Conservation (phyloP, 2,888 invertebrate species). For the Troides oblongomaculatus region DNA sequence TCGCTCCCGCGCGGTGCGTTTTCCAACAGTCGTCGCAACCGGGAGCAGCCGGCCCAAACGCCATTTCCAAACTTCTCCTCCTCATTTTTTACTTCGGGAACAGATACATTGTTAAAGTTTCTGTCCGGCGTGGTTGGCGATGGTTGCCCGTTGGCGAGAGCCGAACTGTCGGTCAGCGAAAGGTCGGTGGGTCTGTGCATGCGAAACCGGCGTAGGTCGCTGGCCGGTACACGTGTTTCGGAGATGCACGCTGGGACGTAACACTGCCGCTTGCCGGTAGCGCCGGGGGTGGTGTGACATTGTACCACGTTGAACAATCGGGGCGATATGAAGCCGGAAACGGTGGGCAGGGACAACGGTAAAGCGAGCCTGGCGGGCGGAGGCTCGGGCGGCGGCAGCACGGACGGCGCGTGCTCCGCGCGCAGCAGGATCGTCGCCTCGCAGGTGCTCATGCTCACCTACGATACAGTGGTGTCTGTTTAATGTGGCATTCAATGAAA, state of each 20-base stretch:
- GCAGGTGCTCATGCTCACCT: conserved; percentile 57
- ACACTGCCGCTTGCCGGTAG: neutral
- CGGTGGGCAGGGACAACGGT: conserved; percentile 7
- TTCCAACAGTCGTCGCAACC: conserved; percentile 47
- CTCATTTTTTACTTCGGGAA: conserved; percentile 34
- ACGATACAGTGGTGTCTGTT: conserved; percentile 9
- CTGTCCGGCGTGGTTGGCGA: conserved; percentile 11
- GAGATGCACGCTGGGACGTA: neutral
- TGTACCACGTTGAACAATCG: conserved; percentile 29
- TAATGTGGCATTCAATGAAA: too few species aligned
- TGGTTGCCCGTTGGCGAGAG: conserved; percentile 15
- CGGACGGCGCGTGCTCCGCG: conserved; percentile 54
- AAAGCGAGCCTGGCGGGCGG: conserved; percentile 31
- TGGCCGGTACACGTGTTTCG: conserved; percentile 33
- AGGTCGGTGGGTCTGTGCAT: conserved; percentile 18
- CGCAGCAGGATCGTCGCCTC: conserved; percentile 63
- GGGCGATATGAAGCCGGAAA: neutral
- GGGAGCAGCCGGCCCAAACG: conserved; percentile 37
- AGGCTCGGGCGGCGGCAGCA: conserved; percentile 36
- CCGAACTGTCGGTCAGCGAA: neutral
- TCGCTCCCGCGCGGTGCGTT: conserved; percentile 34
- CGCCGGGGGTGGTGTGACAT: conserved; percentile 39
- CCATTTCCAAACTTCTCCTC: conserved; percentile 32
- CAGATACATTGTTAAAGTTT: conserved; percentile 21
- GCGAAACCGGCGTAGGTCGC: conserved; percentile 36